A percentile compares a stretch with the other conserved stretches of the same genome.
phyloP scores from a whole-genome alignment of 2,797 vertebrate species.

The Parauchenoglanis punctatus region DNA sequence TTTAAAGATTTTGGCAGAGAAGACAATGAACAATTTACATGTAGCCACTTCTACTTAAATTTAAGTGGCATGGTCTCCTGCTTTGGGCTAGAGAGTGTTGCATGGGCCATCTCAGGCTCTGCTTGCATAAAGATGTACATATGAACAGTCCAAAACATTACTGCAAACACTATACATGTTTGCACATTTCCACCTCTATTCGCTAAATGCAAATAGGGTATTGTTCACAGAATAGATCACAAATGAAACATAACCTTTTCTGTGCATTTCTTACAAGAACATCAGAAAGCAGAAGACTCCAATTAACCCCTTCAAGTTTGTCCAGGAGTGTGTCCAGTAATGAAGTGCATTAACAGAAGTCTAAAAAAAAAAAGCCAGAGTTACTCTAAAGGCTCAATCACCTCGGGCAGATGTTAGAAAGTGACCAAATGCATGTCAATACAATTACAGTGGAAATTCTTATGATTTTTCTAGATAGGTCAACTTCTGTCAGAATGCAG shows the following conservation, averaged over 20 bases:
- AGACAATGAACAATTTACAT: background rate
- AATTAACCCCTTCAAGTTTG: background rate
- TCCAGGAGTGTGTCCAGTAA: background rate
- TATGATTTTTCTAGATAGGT: background rate
- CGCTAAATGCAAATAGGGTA: slow-evolving; percentile 61
- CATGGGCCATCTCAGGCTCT: too few relatives aligned
- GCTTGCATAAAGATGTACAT: slow-evolving; percentile 33
- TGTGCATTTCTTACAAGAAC: background rate
- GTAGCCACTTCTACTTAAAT: background rate
- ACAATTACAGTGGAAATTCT: background rate
- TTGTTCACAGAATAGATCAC: slow-evolving; percentile 11
- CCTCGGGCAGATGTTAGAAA: background rate
- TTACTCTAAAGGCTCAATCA: background rate
- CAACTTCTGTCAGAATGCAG: background rate
- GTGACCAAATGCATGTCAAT: background rate
- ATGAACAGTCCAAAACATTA: slow-evolving; percentile 21
- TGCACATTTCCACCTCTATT: slow-evolving; percentile 58
- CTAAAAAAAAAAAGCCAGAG: background rate
- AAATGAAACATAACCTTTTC: background rate
- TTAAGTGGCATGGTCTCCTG: background rate
- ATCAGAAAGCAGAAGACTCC: background rate
- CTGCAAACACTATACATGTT: slow-evolving; percentile 54
- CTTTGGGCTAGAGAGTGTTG: background rate
- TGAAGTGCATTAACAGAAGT: background rate
- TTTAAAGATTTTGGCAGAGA: background rate